These are phyloP conservation scores for Aplocera efformata DNA, from an alignment of 2,888 invertebrate species.

Conservation along the genomic window DNA sequence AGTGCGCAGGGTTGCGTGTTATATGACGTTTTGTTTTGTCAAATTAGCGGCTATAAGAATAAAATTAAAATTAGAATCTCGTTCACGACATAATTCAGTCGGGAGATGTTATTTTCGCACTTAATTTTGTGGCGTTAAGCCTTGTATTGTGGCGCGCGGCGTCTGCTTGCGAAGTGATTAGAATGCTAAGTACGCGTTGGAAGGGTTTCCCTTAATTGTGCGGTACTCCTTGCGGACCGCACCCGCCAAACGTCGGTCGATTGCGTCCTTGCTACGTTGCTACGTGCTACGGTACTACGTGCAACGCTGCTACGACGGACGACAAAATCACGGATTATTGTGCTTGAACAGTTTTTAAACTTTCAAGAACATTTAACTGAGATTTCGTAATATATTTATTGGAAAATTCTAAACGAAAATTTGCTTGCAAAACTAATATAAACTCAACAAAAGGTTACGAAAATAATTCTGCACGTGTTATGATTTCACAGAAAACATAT, in stretches of 20 bases:
- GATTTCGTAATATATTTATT: no score
- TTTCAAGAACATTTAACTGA: no score
- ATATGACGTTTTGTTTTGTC: constrained; percentile 39
- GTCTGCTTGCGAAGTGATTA: constrained; percentile 63
- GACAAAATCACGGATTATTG: not conserved
- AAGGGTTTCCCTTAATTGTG: constrained; percentile 71
- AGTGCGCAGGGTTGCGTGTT: constrained; percentile 48
- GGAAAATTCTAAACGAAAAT: no score
- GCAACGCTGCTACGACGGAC: not conserved
- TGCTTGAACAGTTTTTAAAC: no score
- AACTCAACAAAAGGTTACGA: no score
- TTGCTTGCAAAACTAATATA: no score
- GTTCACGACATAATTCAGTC: constrained; percentile 56
- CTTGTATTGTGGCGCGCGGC: constrained; percentile 62
- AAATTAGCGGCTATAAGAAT: constrained; percentile 51
- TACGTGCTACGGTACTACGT: not conserved
- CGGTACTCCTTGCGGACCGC: constrained; percentile 54
- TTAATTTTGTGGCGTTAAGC: constrained; percentile 68
- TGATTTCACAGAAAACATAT: no score
- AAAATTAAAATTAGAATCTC: constrained; percentile 50
- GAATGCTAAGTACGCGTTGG: constrained; percentile 69
- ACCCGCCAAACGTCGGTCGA: constrained; percentile 40
- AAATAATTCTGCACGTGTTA: no score
- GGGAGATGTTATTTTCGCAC: constrained; percentile 64
- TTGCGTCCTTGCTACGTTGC: not conserved